Evolutionary conservation across 2,797 vertebrate species (phyloP).

Genomic region (Brachymystax lenok): DNA sequence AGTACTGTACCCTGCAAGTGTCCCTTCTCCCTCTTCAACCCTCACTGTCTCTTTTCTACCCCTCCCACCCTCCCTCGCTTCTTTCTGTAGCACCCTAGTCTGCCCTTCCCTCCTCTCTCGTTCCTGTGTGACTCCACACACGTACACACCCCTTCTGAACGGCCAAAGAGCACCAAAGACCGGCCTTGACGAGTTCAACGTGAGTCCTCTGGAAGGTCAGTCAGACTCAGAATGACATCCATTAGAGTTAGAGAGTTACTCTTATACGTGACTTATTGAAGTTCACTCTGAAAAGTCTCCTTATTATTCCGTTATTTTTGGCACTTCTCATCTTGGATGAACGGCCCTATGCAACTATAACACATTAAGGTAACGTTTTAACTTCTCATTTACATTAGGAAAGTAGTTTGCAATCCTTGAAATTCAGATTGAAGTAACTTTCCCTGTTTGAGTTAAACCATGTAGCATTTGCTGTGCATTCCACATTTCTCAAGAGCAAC

Average conservation of each 20-base stretch:
- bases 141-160: constrained; percentile 61
- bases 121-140: constrained; percentile 63
- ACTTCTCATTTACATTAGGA: background rate
- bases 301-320: background rate
- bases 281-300: background rate
- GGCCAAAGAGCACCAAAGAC: constrained; percentile 43
- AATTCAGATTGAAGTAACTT: too few species aligned
- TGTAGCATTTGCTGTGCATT: too few species aligned
- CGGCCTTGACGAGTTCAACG: constrained; percentile 33
- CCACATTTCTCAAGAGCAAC: too few species aligned
- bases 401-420: background rate
- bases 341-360: background rate
- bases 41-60: constrained; percentile 4
- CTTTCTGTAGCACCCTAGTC: constrained; percentile 2
- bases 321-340: background rate
- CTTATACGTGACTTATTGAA: constrained; percentile 2
- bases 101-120: constrained; percentile 10
- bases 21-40: constrained; percentile 1
- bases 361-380: background rate
- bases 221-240: constrained; percentile 27
- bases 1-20: too few species aligned
- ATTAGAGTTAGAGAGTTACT: constrained; percentile 1
- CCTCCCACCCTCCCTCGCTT: constrained; percentile 13
- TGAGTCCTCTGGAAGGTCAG: constrained; percentile 45
- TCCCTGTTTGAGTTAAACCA: too few species aligned